phyloP scores from a whole-genome alignment of 1,140 invertebrate genomes.

The Leptopilina boulardi region DNA sequence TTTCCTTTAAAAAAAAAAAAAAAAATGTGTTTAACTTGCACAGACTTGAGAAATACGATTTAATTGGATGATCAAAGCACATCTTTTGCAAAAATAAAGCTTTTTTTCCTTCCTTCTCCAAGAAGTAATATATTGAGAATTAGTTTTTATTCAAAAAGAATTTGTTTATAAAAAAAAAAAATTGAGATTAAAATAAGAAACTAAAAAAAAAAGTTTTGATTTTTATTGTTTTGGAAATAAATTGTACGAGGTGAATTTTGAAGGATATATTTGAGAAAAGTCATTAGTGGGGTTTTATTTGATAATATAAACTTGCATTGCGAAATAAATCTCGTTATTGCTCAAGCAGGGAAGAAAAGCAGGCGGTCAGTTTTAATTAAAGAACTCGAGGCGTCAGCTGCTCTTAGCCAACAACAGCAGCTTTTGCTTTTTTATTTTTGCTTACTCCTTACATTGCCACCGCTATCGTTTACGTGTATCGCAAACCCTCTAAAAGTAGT shows the following conservation, averaged over 20 bases:
- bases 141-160: not conserved
- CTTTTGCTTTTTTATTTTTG: slow-evolving; percentile 53
- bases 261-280: not conserved
- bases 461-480: slow-evolving; percentile 61
- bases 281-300: not conserved
- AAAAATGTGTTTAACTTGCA: slow-evolving; percentile 23
- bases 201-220: not conserved
- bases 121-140: not conserved
- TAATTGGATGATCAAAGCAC: slow-evolving; percentile 27
- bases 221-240: no score
- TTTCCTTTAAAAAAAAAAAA: no score
- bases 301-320: slow-evolving; percentile 3
- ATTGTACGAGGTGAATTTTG: no score
- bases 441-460: slow-evolving; percentile 46
- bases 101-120: not conserved
- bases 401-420: slow-evolving; percentile 61
- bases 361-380: slow-evolving; percentile 72
- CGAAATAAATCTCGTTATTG: slow-evolving; percentile 68
- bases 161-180: not conserved
- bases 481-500: slow-evolving; percentile 46
- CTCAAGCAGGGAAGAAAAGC: slow-evolving; percentile 65
- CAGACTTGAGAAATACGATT: slow-evolving; percentile 3
- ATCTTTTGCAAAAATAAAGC: not conserved
- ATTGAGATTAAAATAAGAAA: no score
- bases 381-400: slow-evolving; percentile 72